A percentile compares a stretch with the other conserved stretches of the same genome.
These are phyloP conservation scores for Rhodeus uyekii DNA, from an alignment of 2,797 vertebrate genomes.

Conservation along the genomic window DNA sequence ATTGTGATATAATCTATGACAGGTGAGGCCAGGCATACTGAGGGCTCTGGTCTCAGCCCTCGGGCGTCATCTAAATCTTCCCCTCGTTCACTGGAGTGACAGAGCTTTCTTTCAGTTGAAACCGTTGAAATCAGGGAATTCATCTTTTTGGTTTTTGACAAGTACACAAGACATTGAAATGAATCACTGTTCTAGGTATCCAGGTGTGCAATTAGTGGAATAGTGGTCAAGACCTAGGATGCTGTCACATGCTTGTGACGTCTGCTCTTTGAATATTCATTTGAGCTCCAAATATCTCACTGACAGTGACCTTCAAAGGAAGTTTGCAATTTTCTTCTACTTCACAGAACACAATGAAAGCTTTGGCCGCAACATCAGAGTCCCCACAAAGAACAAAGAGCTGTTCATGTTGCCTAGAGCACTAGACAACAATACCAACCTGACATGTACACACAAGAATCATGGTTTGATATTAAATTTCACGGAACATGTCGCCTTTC, in stretches of 20 bases:
- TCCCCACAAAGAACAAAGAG: slow-evolving; percentile 62
- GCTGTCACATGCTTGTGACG: slow-evolving; percentile 40
- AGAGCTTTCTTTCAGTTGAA: neutral
- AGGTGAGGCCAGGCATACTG: slow-evolving; percentile 14
- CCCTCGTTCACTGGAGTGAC: neutral
- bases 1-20: slow-evolving; percentile 12
- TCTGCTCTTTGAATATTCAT: slow-evolving; percentile 50
- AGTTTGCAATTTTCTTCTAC: slow-evolving; percentile 52
- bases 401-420: slow-evolving; percentile 44
- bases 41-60: neutral
- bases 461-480: slow-evolving; percentile 16
- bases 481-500: neutral
- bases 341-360: slow-evolving; percentile 50
- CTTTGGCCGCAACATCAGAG: slow-evolving; percentile 41
- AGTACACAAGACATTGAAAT: neutral
- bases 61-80: neutral
- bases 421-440: slow-evolving; percentile 32
- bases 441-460: slow-evolving; percentile 42
- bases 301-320: slow-evolving; percentile 60
- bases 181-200: slow-evolving; percentile 6
- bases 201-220: slow-evolving; percentile 20
- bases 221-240: neutral
- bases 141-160: neutral
- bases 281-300: slow-evolving; percentile 51
- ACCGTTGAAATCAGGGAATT: neutral